Evolutionary conservation across 92 coral and sea anemone species (phyloP).

Genomic region (Isaurus tuberculatus): DNA sequence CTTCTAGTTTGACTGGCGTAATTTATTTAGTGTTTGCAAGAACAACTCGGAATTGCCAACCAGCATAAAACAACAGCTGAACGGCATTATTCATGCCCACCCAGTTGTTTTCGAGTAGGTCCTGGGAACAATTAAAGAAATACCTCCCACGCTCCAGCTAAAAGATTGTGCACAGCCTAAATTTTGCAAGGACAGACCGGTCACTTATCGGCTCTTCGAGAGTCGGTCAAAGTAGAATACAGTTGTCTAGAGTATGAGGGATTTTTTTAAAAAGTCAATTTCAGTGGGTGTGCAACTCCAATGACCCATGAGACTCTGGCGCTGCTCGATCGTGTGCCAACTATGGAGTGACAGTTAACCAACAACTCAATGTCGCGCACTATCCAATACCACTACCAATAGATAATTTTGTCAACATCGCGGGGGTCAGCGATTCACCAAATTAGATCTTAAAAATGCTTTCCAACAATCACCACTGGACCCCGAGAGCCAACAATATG

Average conservation of each 20-base stretch:
- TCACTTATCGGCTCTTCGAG: conserved; percentile 50
- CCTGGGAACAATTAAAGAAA: conserved; percentile 51
- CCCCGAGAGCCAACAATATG: conserved; percentile 48
- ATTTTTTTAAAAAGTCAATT: conserved; percentile 44
- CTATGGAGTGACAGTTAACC: conserved; percentile 52
- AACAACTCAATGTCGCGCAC: conserved; percentile 56
- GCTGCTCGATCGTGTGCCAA: conserved; percentile 59
- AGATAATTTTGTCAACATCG: conserved; percentile 48
- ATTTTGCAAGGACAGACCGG: conserved; percentile 50
- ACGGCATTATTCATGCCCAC: conserved; percentile 11
- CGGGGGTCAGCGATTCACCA: conserved; percentile 57
- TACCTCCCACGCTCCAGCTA: conserved; percentile 49
- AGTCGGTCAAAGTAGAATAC: conserved; percentile 44
- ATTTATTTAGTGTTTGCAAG: no score
- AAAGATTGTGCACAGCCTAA: conserved; percentile 46
- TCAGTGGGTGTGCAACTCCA: conserved; percentile 56
- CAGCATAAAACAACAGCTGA: conserved; percentile 4
- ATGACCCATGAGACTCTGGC: conserved; percentile 50
- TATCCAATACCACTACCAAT: conserved; percentile 43
- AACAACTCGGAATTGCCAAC: conserved; percentile 26
- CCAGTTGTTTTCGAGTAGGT: conserved; percentile 37
- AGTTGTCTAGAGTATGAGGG: conserved; percentile 41
- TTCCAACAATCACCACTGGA: conserved; percentile 62
- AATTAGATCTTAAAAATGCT: conserved; percentile 35
- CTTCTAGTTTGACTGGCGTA: no score